Evolutionary conservation across 2,888 invertebrate genomes (phyloP), one percentile per base, ranked within the genome.

Genomic region (Anarsia innoxiella): DNA sequence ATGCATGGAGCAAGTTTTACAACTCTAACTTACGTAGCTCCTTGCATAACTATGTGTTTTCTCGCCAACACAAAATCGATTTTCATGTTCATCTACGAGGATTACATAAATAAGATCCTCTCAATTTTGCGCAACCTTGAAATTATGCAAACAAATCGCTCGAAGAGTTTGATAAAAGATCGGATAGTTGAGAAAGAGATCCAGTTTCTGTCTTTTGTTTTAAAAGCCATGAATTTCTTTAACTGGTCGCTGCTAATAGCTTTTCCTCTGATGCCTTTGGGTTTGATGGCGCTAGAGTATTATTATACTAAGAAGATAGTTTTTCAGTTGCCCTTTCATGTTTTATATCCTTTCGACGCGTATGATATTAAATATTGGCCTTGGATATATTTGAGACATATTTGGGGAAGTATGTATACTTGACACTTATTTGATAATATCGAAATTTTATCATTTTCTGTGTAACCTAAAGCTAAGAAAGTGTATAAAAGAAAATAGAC

Each of bases 331-430:
- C 77, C 76, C 0, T 70, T 73, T 40, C 38, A 62, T 0, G 49
- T 67, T 12, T 29, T 57, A n/a, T 79, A 76, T 56, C 78, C 77
- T 0, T 74, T 79, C 35, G 58, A 77, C 48, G 40, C 63, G 6
- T 61, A 53, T 19, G 56, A 66, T 26, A 40, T 64, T 0, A 59
- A 42, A 25, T 54, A 59, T 31, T 78, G 66, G 62, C 77, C 76
- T 1, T 59, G 60, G 34, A 59, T 68, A 1, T 77, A 70, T 41
- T 8, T 71, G 3, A 65, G 63, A 34, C 77, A 77, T 42, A 41
- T 65, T 39, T 68, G 66, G 35, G 14, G 8, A 16, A 48, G 65
- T 65, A 46, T 32, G n/a, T 34, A 30, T 10, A n/a, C 9, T 12
- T 12, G 3, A 19, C 19, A 19, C 4, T 19, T n/a, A n/a, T n/a